Conservation (phyloP, 2,888 invertebrate species). For the Listrodromus nycthemerus region DNA sequence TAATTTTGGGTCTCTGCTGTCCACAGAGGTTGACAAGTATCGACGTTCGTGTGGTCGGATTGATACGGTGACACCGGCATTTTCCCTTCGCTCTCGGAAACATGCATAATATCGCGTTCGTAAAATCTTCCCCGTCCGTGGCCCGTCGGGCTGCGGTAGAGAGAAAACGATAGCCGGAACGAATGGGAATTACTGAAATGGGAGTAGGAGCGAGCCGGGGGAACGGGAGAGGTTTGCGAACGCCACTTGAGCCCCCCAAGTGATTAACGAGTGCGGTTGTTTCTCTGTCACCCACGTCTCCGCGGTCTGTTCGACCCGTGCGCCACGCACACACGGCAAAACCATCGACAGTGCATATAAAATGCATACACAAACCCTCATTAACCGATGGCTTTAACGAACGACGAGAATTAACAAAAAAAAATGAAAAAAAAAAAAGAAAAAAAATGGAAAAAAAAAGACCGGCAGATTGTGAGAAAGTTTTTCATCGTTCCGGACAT, state of each 20-base stretch:
- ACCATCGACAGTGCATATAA: neutral
- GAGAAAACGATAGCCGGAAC: conserved; percentile 36
- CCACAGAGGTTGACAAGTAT: conserved; percentile 21
- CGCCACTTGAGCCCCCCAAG: conserved; percentile 59
- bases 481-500: neutral
- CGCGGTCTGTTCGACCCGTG: conserved; percentile 28
- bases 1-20: neutral
- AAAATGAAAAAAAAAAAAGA: neutral
- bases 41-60: conserved; percentile 18
- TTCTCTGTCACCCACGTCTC: conserved; percentile 43
- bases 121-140: conserved; percentile 15
- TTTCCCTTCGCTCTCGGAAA: conserved; percentile 22
- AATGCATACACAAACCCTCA: conserved; percentile 12
- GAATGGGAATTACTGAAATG: conserved; percentile 33
- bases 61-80: conserved; percentile 18
- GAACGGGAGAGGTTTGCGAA: conserved; percentile 29
- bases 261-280: conserved; percentile 66
- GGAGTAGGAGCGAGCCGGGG: conserved; percentile 21
- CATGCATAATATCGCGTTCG: conserved; percentile 43
- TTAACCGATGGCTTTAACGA: conserved; percentile 38
- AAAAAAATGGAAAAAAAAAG: neutral
- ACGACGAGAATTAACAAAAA: neutral
- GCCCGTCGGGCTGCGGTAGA: conserved; percentile 11
- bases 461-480: conserved; percentile 22
- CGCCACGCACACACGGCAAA: neutral